Evolutionary conservation across 92 coral and sea anemone species (phyloP), one percentile per base, ranked within the genome.

Genomic region (Zoanthus solanderi): DNA sequence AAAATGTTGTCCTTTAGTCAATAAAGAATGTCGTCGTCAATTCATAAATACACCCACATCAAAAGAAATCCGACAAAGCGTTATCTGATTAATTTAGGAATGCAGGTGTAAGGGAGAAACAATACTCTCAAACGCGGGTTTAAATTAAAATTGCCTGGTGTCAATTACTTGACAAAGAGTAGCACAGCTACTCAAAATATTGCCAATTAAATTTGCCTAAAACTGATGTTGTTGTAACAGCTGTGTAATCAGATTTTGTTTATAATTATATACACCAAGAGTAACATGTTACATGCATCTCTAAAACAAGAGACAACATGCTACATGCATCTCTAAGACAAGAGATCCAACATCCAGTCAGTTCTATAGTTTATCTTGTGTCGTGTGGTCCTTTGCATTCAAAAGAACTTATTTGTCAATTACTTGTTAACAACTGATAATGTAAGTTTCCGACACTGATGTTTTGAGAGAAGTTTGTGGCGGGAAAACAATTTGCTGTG

Each of bases 21-120:
- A 45, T 12, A 75, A 16, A 46, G 30, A 11, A 37, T 37, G 42
- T 15, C 17, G 77, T 29, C 80, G 80, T 76, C 80, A 44, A 2
- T 76, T 9, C 63, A 34, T 44, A 52, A 76, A 76, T 46, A 16
- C 28, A 50, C 14, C 80, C 80, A 76, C 63, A 76, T 76, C 5
- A 76, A 76, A 76, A 54, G 80, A 76, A 28, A 18, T 52, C 80
- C 80, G 80, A 47, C 78, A 30, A 11, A 75, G 14, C 45, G 61
- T 76, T 76, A 76, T 48, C 45, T 52, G 65, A 76, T 52, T 37
- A n/a, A 50, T 76, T 52, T 52, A 2, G 31, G 52, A 52, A 28
- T 76, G 63, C 80, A 76, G 63, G 23, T 75, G 79, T 75, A 47
- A 17, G 7, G 79, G 79, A 50, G 9, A 48, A 75, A 75, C 17